phyloP scores from a whole-genome alignment of 30 jellyfish, hydroid and myxozoan genomes.

The Euphysa ruthae region DNA sequence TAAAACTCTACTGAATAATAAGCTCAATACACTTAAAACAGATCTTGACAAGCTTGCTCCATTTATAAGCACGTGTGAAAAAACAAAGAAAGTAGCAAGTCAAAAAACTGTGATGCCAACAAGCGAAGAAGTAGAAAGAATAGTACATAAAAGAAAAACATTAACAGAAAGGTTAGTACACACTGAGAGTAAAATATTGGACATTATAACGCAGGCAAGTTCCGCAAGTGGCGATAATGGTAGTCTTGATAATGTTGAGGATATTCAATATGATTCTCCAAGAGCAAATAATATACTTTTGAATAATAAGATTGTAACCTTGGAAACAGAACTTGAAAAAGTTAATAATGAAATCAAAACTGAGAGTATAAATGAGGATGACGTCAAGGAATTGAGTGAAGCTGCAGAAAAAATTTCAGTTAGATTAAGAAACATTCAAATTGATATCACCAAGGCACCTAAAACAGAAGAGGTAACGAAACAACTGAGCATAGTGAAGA shows the following conservation, averaged over 20 bases:
- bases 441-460: too few species aligned
- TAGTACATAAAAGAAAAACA: background rate
- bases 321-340: background rate
- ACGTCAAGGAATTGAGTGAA: too few species aligned
- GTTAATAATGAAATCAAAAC: slow-evolving; percentile 4
- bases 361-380: too few species aligned
- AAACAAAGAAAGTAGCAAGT: too few species aligned
- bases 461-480: background rate
- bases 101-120: background rate
- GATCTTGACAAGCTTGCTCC: slow-evolving; percentile 11
- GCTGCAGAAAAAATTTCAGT: too few species aligned
- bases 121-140: background rate
- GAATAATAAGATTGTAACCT: background rate
- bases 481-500: background rate
- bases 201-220: slow-evolving; percentile 9
- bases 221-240: background rate
- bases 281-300: background rate
- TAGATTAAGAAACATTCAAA: too few species aligned
- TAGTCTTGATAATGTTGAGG: background rate
- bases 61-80: too few species aligned
- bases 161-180: slow-evolving; percentile 7
- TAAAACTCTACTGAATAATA: background rate
- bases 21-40: background rate
- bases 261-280: background rate
- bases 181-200: slow-evolving; percentile 18